phyloP scores from a whole-genome alignment of 2,113 vertebrate species.

The Speoplatyrhinus poulsoni region DNA sequence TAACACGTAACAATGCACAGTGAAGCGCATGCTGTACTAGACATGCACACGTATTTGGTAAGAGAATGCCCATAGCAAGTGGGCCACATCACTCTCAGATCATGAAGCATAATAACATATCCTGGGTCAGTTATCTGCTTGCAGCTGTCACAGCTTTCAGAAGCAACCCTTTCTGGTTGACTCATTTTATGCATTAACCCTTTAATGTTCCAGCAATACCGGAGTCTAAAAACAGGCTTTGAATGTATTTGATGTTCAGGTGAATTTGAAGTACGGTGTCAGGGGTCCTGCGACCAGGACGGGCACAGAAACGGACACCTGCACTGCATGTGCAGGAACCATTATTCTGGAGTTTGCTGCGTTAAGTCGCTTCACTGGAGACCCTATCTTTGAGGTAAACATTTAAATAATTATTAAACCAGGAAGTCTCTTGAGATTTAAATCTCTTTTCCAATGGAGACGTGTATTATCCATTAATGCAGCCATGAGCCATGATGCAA shows the following conservation, averaged over 20 bases:
- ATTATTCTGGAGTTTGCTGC: slow-evolving; percentile 98
- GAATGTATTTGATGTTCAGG: slow-evolving; percentile 67
- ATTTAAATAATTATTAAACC: too few relatives aligned
- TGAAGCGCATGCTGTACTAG: neutral
- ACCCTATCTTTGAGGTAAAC: slow-evolving; percentile 92
- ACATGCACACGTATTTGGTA: slow-evolving; percentile 4
- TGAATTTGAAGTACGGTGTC: slow-evolving; percentile 93
- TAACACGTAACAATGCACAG: neutral
- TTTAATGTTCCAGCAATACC: neutral
- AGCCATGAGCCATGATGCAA: too few relatives aligned
- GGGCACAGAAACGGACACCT: slow-evolving; percentile 96
- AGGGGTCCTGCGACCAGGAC: slow-evolving; percentile 92
- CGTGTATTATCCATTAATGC: too few relatives aligned
- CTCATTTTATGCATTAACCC: slow-evolving; percentile 15
- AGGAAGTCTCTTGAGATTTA: too few relatives aligned
- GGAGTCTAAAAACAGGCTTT: slow-evolving; percentile 12
- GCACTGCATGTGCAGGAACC: slow-evolving; percentile 96
- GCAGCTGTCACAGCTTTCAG: slow-evolving; percentile 28
- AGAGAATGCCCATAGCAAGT: neutral
- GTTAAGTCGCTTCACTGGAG: slow-evolving; percentile 94
- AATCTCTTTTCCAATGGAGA: too few relatives aligned
- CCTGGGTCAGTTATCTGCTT: slow-evolving; percentile 26
- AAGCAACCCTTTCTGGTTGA: slow-evolving; percentile 7
- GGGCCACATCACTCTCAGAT: slow-evolving; percentile 13
- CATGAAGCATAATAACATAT: slow-evolving; percentile 35